Evolutionary conservation across 2,888 invertebrate species (phyloP).

Genomic region (Eucera pruinosa): DNA sequence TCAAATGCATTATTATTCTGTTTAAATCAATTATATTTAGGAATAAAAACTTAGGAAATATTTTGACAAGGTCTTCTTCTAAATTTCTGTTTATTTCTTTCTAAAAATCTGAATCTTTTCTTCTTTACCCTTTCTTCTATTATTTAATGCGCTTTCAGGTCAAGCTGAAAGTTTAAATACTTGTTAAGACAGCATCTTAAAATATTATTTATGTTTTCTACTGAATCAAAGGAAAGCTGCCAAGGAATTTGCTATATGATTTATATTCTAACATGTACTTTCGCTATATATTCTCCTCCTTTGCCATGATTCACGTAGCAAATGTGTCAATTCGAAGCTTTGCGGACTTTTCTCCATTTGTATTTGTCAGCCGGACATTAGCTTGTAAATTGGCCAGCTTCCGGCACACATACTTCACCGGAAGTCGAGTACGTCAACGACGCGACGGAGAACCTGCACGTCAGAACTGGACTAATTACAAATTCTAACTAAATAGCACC

Average conservation of each 20-base stretch:
- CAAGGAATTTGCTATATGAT: too few relatives aligned
- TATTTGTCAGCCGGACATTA: conserved; percentile 21
- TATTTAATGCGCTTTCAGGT: too few relatives aligned
- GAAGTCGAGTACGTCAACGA: not conserved
- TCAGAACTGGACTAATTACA: conserved; percentile 8
- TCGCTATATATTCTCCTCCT: not conserved
- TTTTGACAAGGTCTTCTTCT: too few relatives aligned
- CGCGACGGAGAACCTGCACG: not conserved
- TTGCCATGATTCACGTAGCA: not conserved
- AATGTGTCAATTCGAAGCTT: conserved; percentile 1
- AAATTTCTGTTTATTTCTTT: not conserved
- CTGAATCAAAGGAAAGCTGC: too few relatives aligned
- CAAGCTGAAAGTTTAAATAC: too few relatives aligned
- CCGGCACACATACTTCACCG: conserved; percentile 1
- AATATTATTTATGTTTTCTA: too few relatives aligned
- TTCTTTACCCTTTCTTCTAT: too few relatives aligned
- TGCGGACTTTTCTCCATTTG: conserved; percentile 8
- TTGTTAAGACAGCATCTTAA: too few relatives aligned
- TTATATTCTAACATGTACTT: too few relatives aligned
- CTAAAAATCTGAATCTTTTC: not conserved
- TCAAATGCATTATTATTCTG: not conserved
- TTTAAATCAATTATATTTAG: too few relatives aligned
- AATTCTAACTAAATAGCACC: conserved; percentile 13
- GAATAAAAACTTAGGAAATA: too few relatives aligned
- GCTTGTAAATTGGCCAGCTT: conserved; percentile 18